Base-by-base conservation (phyloP, 2,888 invertebrate genomes). In the Nipponacmea schrenckii region DNA sequence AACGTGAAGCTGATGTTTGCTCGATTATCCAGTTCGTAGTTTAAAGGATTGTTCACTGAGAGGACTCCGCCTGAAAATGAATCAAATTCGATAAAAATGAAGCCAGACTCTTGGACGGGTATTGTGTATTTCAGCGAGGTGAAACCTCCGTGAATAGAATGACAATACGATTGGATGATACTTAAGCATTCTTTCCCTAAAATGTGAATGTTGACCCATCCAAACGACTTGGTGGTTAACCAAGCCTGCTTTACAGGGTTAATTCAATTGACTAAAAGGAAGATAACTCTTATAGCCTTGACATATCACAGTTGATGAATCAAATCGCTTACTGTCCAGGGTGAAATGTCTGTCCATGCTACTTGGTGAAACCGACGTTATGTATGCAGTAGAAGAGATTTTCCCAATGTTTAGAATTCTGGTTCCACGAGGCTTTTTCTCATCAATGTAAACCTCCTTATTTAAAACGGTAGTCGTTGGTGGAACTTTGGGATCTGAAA, bases 1-100 rank as follows among this genome's bases (percentile, higher is more conserved):
- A 56, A 56, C 14, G 56, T 20, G 56, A 56, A 56, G 56, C 56
- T 56, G 20, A 56, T 56, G 14, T 56, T 56, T 20, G 56, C 56
- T 14, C 14, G 20, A 14, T 56, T 56, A 24, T 56, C 56, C 24
- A 56, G 12, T 24, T 56, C 56, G 24, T 56, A 56, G 24, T 56
- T 56, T 24, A 56, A 56, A 24, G 56, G 56, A 12, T 20, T 56
- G 24, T 56, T 56, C 15, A 56, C 56, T 17, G 56, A n/a, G 12
- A 56, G 14, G 8, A 24, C 20, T 10, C 56, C 56, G 24, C 20
- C 56, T 56, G 56, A 24, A 56, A 20, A 56, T 20, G 24, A 56
- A 56, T 10, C 39, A 39, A 10, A 39, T 8, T 39, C 10, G 10
- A 39, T 8, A 39, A 10, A 39, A 10, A 39, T 39, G 39, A 10